A percentile compares a stretch with the other conserved stretches of the same genome.
phyloP scores from a whole-genome alignment of 2,113 vertebrate genomes.

The Eretmodus cyanostictus region DNA sequence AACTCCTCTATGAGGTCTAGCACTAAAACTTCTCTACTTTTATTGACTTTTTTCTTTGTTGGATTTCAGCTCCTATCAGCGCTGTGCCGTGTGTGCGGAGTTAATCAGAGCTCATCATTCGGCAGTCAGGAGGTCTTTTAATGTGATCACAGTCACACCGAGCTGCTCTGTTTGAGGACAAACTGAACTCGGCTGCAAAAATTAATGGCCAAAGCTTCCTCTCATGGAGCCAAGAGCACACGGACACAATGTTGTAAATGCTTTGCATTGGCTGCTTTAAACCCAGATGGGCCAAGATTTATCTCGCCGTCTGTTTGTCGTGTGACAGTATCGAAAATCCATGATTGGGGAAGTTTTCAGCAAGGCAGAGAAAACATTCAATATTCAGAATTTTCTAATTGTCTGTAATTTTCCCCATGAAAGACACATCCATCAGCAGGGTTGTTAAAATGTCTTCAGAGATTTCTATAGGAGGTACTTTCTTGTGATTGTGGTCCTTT shows the following conservation, averaged over 20 bases:
- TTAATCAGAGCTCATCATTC: neutral
- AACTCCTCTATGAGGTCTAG: accelerated
- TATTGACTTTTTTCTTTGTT: neutral
- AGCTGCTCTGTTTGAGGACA: neutral
- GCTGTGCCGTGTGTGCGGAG: neutral
- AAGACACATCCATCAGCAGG: neutral
- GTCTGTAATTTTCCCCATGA: neutral
- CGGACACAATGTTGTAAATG: neutral
- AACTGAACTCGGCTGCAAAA: neutral
- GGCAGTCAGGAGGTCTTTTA: neutral
- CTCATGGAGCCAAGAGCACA: neutral
- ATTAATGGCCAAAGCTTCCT: neutral
- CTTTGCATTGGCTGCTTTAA: neutral
- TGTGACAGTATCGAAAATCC: neutral
- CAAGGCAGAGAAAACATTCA: neutral
- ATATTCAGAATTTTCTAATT: accelerated
- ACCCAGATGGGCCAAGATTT: neutral
- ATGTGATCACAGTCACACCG: neutral
- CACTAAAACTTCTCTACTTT: neutral
- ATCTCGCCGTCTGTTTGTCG: neutral
- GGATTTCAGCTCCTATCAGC: neutral
- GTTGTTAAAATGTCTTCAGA: neutral
- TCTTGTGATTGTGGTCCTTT: neutral
- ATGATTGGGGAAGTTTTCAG: accelerated
- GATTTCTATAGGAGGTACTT: neutral